Percentiles rank a stretch among this genome's conserved stretches.
Evolutionary conservation across 2,113 vertebrate genomes (phyloP).

Genomic region (Bos taurus): ARS-UCD2.0 NC_037351.1:60260501-60261000

Average conservation of each 20-base stretch:
- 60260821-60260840: constrained; percentile 11
- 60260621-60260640: constrained; percentile 11
- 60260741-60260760: not conserved
- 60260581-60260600: not conserved
- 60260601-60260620: not conserved
- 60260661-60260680: not conserved
- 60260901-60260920: not conserved
- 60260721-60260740: not conserved
- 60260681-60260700: not conserved
- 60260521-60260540: not conserved
- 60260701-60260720: not conserved
- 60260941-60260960: not conserved
- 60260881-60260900: not conserved
- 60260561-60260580: not conserved
- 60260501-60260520: not conserved
- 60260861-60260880: not conserved
- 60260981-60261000: not conserved
- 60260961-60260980: not conserved
- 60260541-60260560: not conserved
- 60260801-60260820: not conserved
- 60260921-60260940: not conserved
- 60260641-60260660: not conserved
- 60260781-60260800: not conserved
- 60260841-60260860: not conserved
- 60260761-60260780: not conserved